Conservation (phyloP, 2,797 vertebrate genomes). For the Mormyrops boulengeri region DNA sequence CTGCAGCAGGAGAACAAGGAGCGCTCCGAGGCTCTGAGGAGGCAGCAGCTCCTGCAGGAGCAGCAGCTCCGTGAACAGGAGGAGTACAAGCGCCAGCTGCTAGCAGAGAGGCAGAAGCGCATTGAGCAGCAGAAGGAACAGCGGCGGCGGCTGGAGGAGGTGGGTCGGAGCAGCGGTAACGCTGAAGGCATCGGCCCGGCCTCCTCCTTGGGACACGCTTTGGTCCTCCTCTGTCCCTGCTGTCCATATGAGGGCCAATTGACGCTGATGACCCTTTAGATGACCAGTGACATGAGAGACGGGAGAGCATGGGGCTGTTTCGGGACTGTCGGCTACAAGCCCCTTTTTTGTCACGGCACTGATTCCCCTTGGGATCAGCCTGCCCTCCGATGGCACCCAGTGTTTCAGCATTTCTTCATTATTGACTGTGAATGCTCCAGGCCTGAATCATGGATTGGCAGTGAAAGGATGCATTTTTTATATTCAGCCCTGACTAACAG, state of each 20-base stretch:
- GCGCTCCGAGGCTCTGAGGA: conserved; percentile 76
- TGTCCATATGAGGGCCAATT: neutral
- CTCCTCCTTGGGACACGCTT: neutral
- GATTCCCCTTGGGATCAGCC: neutral
- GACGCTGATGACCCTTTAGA: neutral
- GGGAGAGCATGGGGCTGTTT: neutral
- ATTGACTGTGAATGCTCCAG: neutral
- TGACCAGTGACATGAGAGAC: neutral
- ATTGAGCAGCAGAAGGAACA: conserved; percentile 87
- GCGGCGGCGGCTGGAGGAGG: conserved; percentile 78
- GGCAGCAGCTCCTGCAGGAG: conserved; percentile 81
- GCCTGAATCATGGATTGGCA: neutral
- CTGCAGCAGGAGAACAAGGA: conserved; percentile 89
- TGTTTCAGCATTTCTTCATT: neutral
- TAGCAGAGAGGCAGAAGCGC: conserved; percentile 81
- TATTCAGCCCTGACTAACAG: neutral
- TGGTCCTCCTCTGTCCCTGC: neutral
- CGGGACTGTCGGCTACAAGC: neutral
- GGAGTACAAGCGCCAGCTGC: conserved; percentile 79
- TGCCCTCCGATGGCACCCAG: neutral
- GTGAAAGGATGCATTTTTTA: neutral
- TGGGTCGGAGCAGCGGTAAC: conserved; percentile 34
- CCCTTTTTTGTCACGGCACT: neutral
- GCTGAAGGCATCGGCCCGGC: neutral
- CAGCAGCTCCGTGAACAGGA: conserved; percentile 82